phyloP scores from a whole-genome alignment of 1,140 invertebrate species.

The Papilio polyxenes region DNA sequence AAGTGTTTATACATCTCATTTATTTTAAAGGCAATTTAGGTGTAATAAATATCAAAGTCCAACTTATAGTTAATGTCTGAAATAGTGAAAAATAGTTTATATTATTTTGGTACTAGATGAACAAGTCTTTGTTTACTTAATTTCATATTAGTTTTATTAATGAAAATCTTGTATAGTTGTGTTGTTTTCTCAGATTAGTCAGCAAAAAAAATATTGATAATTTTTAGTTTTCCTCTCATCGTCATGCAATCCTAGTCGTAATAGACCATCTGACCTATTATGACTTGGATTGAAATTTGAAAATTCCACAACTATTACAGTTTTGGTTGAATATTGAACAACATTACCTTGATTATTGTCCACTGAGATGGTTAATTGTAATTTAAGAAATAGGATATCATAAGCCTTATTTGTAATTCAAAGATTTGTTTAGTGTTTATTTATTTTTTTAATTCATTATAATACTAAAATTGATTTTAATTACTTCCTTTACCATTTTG shows the following conservation, averaged over 20 bases:
- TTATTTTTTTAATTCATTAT: conserved; percentile 13
- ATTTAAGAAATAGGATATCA: neutral
- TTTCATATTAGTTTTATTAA: neutral
- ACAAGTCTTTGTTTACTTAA: neutral
- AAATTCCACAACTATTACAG: neutral
- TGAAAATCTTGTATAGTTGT: neutral
- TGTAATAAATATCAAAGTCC: neutral
- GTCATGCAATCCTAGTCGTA: neutral
- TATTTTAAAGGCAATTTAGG: conserved; percentile 12
- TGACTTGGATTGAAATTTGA: neutral
- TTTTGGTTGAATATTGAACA: neutral
- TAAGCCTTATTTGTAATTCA: neutral
- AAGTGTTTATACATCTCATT: conserved; percentile 38
- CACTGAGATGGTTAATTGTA: neutral
- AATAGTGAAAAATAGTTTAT: neutral
- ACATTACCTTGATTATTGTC: neutral
- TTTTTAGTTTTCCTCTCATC: no score
- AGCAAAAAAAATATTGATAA: neutral
- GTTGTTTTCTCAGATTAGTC: neutral
- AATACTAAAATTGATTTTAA: conserved; percentile 1
- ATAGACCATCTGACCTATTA: neutral
- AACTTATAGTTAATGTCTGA: conserved; percentile 20
- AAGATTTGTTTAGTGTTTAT: neutral
- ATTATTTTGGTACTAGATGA: conserved; percentile 13
- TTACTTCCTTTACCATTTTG: neutral